Conservation (phyloP, 2,797 vertebrate species). For the Scyliorhinus canicula region DNA sequence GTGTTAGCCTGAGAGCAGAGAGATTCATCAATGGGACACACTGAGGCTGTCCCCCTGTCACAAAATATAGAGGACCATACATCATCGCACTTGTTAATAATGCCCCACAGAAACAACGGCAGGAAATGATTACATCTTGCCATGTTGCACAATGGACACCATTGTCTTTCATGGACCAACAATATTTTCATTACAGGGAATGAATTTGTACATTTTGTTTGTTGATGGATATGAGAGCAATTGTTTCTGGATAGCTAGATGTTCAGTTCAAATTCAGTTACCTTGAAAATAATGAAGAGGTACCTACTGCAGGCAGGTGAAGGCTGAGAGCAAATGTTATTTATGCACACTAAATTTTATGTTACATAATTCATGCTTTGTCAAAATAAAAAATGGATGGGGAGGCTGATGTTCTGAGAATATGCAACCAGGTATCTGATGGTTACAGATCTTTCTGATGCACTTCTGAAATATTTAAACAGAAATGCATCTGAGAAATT, state of each 20-base stretch:
- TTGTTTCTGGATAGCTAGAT: not conserved
- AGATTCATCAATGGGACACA: not conserved
- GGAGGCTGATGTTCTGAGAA: not conserved
- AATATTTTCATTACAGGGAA: not conserved
- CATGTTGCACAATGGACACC: not conserved
- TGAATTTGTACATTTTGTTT: not conserved
- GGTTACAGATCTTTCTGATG: not conserved
- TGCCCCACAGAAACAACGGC: not conserved
- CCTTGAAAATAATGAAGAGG: not conserved
- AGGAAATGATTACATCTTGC: not conserved
- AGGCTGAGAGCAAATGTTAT: not conserved
- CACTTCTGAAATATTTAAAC: not conserved
- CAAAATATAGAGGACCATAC: not conserved
- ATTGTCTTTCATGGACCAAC: not conserved
- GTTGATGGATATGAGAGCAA: not conserved
- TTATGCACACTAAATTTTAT: not conserved
- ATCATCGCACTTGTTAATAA: not conserved
- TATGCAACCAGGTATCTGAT: not conserved
- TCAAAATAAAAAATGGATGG: not conserved
- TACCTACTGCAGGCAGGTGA: not conserved
- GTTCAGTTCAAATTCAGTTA: not conserved
- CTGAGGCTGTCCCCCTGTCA: not conserved
- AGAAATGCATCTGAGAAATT: not conserved
- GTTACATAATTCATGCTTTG: not conserved
- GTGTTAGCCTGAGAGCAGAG: not conserved